A percentile compares a stretch with the other conserved stretches of the same genome.
Evolutionary conservation across 2,888 invertebrate genomes (phyloP).

Genomic region (Folsomia candida): DNA sequence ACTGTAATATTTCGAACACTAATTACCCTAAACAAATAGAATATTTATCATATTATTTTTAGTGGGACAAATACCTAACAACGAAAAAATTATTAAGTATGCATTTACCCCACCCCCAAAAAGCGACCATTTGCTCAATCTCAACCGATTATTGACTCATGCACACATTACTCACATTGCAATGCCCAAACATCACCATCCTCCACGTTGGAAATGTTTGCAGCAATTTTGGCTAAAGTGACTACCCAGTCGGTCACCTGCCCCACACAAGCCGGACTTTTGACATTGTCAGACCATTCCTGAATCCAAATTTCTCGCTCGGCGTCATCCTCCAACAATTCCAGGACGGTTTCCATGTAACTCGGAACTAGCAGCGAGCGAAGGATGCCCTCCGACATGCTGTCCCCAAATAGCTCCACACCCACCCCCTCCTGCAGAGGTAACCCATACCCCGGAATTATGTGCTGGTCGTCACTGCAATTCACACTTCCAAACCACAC

Average conservation of each 20-base stretch:
- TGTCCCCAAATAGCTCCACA: neutral
- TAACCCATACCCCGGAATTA: neutral
- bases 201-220: neutral
- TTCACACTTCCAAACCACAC: neutral
- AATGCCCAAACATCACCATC: constrained; percentile 20
- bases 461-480: neutral
- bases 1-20: no score
- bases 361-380: neutral
- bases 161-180: constrained; percentile 27
- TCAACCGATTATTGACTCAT: no score
- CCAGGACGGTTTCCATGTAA: constrained; percentile 5
- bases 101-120: no score
- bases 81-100: no score
- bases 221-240: no score
- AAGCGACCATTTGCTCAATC: no score
- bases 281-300: constrained; percentile 12
- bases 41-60: no score
- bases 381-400: neutral
- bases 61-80: no score
- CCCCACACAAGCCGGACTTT: constrained; percentile 20
- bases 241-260: constrained; percentile 30
- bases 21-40: no score
- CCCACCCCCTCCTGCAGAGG: neutral
- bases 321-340: neutral
- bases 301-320: neutral